Conservation (phyloP, 2,888 invertebrate genomes). For the Brachyopa scutellaris region DNA sequence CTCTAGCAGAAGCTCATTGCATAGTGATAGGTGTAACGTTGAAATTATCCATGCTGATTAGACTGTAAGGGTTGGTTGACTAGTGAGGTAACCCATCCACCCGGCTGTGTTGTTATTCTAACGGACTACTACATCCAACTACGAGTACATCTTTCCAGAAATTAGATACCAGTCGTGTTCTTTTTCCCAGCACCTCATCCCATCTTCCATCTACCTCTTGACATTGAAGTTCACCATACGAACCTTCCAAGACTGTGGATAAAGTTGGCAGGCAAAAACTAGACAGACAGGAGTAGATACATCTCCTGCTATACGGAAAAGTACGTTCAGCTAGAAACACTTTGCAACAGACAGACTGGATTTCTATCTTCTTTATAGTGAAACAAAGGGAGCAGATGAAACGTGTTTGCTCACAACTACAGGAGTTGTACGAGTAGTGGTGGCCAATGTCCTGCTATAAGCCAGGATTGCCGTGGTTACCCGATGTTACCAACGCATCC, state of each 20-base stretch:
- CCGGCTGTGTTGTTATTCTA: slow-evolving; percentile 23
- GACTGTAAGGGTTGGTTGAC: slow-evolving; percentile 29
- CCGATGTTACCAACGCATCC: slow-evolving; percentile 65
- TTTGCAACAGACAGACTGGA: slow-evolving; percentile 60
- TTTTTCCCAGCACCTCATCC: not conserved
- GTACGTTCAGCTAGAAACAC: slow-evolving; percentile 49
- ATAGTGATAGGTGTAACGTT: slow-evolving; percentile 67
- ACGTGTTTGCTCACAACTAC: slow-evolving; percentile 30
- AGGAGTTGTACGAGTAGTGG: not conserved
- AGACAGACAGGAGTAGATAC: not conserved
- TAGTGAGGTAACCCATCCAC: slow-evolving; percentile 11
- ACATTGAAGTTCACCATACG: slow-evolving; percentile 33
- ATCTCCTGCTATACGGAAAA: slow-evolving; percentile 40
- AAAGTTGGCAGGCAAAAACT: slow-evolving; percentile 22
- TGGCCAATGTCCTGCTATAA: slow-evolving; percentile 59
- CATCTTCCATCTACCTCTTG: slow-evolving; percentile 24
- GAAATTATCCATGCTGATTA: slow-evolving; percentile 61
- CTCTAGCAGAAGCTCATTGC: slow-evolving; percentile 32
- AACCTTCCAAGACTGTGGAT: not conserved
- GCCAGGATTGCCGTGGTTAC: slow-evolving; percentile 63
- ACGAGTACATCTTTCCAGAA: slow-evolving; percentile 21
- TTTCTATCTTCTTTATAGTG: slow-evolving; percentile 17
- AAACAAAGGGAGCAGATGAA: slow-evolving; percentile 39
- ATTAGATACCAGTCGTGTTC: slow-evolving; percentile 24
- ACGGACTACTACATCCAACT: slow-evolving; percentile 32